These are phyloP conservation scores for Pseudopipra pipra DNA, from an alignment of 2,113 vertebrate genomes.

Conservation along the genomic window DNA sequence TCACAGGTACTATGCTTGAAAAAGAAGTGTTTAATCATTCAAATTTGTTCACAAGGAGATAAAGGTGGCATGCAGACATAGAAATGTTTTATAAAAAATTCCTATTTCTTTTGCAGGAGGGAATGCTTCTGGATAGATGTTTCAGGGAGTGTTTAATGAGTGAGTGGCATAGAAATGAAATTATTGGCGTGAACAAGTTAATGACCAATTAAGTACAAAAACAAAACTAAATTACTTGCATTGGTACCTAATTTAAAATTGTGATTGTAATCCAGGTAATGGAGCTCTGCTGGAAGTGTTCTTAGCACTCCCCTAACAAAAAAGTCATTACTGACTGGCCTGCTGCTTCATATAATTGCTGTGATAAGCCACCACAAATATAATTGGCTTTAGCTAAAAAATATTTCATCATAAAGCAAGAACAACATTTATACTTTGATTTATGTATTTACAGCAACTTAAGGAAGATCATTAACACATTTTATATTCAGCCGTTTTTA, in stretches of 20 bases:
- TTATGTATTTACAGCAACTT: constrained; percentile 66
- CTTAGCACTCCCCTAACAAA: constrained; percentile 65
- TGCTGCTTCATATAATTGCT: constrained; percentile 76
- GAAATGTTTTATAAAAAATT: neutral
- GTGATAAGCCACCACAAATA: constrained; percentile 76
- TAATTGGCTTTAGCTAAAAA: constrained; percentile 70
- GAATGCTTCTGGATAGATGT: constrained; percentile 6
- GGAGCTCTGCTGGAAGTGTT: constrained; percentile 69
- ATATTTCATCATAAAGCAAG: constrained; percentile 64
- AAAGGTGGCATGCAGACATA: neutral
- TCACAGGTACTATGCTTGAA: neutral
- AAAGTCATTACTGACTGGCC: constrained; percentile 72
- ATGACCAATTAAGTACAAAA: constrained; percentile 69
- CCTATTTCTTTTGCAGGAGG: neutral
- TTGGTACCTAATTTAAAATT: constrained; percentile 68
- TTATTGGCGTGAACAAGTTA: constrained; percentile 66
- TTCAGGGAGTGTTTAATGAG: constrained; percentile 42
- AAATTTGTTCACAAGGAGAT: neutral
- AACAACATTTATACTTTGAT: constrained; percentile 64
- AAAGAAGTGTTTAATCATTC: neutral
- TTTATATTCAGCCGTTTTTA: constrained; percentile 47
- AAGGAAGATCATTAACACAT: constrained; percentile 54
- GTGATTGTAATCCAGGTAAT: constrained; percentile 68
- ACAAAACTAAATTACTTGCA: constrained; percentile 60
- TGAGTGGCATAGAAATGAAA: constrained; percentile 62